Conservation (phyloP, 2,797 vertebrate genomes). For the Microctenopoma stevenorrisi region DNA sequence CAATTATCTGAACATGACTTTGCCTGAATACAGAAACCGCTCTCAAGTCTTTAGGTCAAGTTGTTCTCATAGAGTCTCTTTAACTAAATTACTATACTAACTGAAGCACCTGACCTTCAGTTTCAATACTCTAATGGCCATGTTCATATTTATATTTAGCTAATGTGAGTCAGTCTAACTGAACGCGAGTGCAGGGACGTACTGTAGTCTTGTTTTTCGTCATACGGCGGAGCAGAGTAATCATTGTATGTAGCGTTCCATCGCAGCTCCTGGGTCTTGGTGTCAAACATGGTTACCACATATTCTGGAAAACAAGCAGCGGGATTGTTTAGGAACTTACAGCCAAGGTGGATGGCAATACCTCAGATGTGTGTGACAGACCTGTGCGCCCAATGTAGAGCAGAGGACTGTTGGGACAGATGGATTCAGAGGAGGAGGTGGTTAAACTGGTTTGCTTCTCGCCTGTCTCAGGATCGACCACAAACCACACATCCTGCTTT, state of each 20-base stretch:
- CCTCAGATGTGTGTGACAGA: slow-evolving; percentile 51
- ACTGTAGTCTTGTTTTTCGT: slow-evolving; percentile 91
- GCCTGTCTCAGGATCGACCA: slow-evolving; percentile 95
- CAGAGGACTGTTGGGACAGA: slow-evolving; percentile 88
- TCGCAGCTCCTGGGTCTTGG: slow-evolving; percentile 89
- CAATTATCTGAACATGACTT: too few relatives aligned
- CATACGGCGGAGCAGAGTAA: slow-evolving; percentile 88
- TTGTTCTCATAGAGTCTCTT: too few relatives aligned
- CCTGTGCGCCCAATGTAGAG: slow-evolving; percentile 96
- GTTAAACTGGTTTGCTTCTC: slow-evolving; percentile 93
- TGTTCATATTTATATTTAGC: background rate
- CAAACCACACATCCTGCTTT: slow-evolving; percentile 96
- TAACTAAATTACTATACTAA: too few relatives aligned
- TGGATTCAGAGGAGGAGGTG: slow-evolving; percentile 88
- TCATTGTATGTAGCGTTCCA: slow-evolving; percentile 96
- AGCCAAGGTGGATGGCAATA: background rate
- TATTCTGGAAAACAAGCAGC: slow-evolving; percentile 85
- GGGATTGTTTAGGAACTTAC: background rate
- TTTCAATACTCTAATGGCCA: too few relatives aligned
- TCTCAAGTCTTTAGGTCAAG: too few relatives aligned
- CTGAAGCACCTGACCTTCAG: too few relatives aligned
- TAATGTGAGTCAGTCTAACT: background rate
- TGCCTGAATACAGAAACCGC: too few relatives aligned
- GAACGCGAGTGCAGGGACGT: slow-evolving; percentile 62
- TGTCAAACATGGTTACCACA: slow-evolving; percentile 96